phyloP scores from a whole-genome alignment of 2,797 vertebrate genomes.

The Aldrovandia affinis region DNA sequence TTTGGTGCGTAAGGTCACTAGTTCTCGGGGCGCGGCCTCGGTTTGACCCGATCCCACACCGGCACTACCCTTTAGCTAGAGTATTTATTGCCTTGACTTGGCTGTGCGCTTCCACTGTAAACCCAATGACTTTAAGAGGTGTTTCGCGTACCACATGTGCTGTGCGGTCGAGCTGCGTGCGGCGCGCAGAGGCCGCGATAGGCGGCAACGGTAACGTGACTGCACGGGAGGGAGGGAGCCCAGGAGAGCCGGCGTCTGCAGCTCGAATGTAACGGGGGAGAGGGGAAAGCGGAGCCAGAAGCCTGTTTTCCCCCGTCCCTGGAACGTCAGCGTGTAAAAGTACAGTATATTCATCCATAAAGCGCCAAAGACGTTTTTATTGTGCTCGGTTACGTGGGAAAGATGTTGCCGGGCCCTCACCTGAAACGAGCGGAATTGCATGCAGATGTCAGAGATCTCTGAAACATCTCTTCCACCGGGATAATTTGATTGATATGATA shows the following conservation, averaged over 20 bases:
- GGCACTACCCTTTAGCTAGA: no score
- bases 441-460: conserved; percentile 53
- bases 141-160: background rate
- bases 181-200: background rate
- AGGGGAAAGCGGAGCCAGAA: conserved; percentile 19
- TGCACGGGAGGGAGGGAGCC: no score
- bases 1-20: background rate
- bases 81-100: background rate
- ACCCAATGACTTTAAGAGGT: background rate
- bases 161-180: background rate
- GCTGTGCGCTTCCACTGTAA: background rate
- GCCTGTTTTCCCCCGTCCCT: conserved; percentile 33
- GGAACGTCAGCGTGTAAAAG: conserved; percentile 43
- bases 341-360: conserved; percentile 52
- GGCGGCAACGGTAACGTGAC: background rate
- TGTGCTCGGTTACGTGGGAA: conserved; percentile 51
- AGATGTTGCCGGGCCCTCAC: conserved; percentile 57
- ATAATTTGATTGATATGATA: conserved; percentile 45
- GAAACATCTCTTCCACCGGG: conserved; percentile 46
- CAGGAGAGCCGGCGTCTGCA: background rate
- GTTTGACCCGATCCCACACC: background rate
- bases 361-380: conserved; percentile 55
- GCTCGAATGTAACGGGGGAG: conserved; percentile 27
- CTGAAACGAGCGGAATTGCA: conserved; percentile 57
- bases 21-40: background rate